Evolutionary conservation across 2,113 vertebrate genomes (phyloP).

Genomic region (Anhinga rufa): DNA sequence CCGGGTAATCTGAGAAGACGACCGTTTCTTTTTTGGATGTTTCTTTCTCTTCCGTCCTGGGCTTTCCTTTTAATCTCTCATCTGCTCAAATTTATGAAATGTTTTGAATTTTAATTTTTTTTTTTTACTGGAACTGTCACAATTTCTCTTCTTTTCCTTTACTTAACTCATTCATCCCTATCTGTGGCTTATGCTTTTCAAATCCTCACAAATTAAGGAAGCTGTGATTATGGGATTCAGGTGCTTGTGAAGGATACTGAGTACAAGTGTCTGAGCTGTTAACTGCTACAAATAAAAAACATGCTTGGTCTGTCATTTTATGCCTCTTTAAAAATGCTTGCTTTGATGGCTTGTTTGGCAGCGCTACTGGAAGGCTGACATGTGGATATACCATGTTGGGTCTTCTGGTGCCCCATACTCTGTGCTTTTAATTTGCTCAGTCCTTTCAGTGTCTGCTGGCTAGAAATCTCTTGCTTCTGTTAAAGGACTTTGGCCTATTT

Average conservation of each 20-base stretch:
- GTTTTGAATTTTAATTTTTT: background rate
- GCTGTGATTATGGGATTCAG: background rate
- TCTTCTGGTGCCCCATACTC: background rate
- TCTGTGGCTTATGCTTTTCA: background rate
- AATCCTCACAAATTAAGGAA: background rate
- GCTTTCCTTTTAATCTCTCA: background rate
- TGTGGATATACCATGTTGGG: accelerated
- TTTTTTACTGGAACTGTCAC: background rate
- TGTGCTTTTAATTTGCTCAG: background rate
- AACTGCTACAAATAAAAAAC: background rate
- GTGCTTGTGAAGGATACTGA: background rate
- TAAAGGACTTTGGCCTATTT: background rate
- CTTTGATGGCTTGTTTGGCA: background rate
- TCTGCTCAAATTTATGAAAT: background rate
- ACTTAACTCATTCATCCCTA: background rate
- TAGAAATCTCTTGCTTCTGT: background rate
- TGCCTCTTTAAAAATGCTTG: background rate
- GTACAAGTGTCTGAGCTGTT: background rate
- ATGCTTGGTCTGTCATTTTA: background rate
- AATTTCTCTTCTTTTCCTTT: background rate
- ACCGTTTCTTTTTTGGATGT: background rate
- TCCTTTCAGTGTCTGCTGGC: background rate
- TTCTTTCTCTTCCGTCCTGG: background rate
- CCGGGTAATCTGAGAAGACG: background rate
- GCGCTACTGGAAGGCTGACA: background rate